A percentile compares a stretch with the other conserved stretches of the same genome.
Conservation (phyloP, 1,140 invertebrate species). For the Rhopalosiphum padi region DNA sequence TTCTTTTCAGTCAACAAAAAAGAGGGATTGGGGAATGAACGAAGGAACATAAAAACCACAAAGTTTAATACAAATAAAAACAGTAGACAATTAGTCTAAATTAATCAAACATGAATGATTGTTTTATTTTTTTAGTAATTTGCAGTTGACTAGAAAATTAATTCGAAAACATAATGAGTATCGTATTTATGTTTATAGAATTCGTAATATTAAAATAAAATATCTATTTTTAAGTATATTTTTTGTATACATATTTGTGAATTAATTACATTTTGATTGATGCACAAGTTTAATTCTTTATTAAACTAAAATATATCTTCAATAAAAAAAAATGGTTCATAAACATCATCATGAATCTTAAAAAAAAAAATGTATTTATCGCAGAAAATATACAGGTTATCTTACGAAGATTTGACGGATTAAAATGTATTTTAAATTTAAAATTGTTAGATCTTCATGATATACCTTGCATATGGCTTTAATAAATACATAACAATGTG, state of each 20-base stretch:
- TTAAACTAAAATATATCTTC: not conserved
- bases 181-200: not conserved
- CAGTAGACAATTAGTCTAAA: constrained; percentile 20
- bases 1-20: not conserved
- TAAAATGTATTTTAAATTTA: not conserved
- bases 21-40: not conserved
- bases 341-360: not conserved
- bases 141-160: constrained; percentile 2
- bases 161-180: not conserved
- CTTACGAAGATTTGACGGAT: not conserved
- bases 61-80: constrained; percentile 30
- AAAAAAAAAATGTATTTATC: not conserved
- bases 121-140: constrained; percentile 6
- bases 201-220: not conserved
- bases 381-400: not conserved
- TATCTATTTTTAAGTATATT: constrained; percentile 7
- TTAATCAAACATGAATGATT: constrained; percentile 34
- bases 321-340: not conserved
- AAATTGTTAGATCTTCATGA: not conserved
- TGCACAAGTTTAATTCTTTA: not conserved
- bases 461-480: not conserved
- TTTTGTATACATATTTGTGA: not conserved
- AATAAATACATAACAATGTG: no score
- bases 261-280: constrained; percentile 11
- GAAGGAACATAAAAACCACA: constrained; percentile 18